A percentile compares a stretch with the other conserved stretches of the same genome.
Conservation (phyloP, 2,113 vertebrate species). For the Diphyllodes magnificus region DNA sequence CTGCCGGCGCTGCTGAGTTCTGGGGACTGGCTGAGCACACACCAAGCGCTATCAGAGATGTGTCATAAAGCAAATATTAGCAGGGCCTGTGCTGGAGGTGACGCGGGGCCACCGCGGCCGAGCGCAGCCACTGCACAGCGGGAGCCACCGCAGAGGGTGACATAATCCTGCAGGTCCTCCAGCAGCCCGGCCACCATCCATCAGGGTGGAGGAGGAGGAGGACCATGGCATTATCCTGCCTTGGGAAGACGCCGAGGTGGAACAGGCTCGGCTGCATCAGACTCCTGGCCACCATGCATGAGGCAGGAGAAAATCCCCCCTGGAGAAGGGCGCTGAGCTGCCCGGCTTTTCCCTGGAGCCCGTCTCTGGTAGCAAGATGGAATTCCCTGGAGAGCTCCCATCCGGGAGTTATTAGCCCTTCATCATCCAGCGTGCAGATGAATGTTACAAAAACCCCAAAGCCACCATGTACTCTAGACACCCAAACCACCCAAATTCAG, state of each 20-base stretch:
- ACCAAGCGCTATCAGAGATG: neutral
- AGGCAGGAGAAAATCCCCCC: neutral
- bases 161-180: neutral
- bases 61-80: conserved; percentile 54
- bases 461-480: neutral
- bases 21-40: neutral
- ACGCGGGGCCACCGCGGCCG: neutral
- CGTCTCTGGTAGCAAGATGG: neutral
- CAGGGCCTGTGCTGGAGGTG: neutral
- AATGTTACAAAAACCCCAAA: neutral
- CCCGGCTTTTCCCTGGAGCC: neutral
- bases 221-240: neutral
- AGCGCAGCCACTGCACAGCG: neutral
- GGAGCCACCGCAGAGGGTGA: neutral
- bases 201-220: neutral
- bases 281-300: fast-evolving
- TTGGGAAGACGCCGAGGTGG: neutral
- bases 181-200: neutral
- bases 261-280: neutral
- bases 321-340: neutral
- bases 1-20: neutral
- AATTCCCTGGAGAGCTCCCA: neutral
- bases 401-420: neutral
- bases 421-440: neutral
- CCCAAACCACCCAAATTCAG: neutral